These are phyloP conservation scores for Sebastes steindachneri DNA, from an alignment of 2,797 vertebrate species.

Conservation along the genomic window DNA sequence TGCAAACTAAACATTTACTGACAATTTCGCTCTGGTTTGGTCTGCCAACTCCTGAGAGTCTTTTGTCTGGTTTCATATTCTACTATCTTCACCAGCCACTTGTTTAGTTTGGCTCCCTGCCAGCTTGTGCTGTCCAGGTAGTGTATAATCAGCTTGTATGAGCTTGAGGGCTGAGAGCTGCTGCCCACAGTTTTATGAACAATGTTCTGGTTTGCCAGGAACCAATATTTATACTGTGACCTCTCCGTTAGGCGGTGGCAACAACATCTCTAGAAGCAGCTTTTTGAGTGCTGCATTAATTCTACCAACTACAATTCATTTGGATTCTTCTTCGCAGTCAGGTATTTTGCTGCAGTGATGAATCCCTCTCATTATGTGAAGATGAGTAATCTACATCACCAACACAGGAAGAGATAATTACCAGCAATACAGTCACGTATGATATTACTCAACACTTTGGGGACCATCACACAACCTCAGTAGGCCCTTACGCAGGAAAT, in stretches of 20 bases:
- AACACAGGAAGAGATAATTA: constrained; percentile 46
- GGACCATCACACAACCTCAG: constrained; percentile 2
- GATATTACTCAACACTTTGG: constrained; percentile 16
- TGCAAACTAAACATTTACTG: constrained; percentile 2
- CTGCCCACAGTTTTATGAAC: constrained; percentile 32
- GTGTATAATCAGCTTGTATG: constrained; percentile 33
- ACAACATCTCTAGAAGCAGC: not conserved
- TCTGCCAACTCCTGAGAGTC: constrained; percentile 2
- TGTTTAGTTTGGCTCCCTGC: constrained; percentile 35
- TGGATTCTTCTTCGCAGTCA: not conserved
- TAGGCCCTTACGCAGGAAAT: not conserved
- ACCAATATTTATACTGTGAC: constrained; percentile 32
- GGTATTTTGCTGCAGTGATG: not conserved
- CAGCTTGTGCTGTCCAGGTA: constrained; percentile 28
- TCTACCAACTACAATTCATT: not conserved
- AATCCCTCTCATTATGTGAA: not conserved
- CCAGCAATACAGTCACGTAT: constrained; percentile 38
- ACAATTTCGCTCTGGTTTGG: not conserved
- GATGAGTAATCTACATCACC: not conserved
- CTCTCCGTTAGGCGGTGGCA: not conserved
- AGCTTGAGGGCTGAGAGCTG: constrained; percentile 19
- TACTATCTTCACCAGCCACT: constrained; percentile 34
- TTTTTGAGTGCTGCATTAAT: not conserved
- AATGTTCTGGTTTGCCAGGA: constrained; percentile 16
- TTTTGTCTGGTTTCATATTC: not conserved